A percentile compares a stretch with the other conserved stretches of the same genome.
Evolutionary conservation across 2,797 vertebrate genomes (phyloP).

Genomic region (Enteromius treurensis): DNA sequence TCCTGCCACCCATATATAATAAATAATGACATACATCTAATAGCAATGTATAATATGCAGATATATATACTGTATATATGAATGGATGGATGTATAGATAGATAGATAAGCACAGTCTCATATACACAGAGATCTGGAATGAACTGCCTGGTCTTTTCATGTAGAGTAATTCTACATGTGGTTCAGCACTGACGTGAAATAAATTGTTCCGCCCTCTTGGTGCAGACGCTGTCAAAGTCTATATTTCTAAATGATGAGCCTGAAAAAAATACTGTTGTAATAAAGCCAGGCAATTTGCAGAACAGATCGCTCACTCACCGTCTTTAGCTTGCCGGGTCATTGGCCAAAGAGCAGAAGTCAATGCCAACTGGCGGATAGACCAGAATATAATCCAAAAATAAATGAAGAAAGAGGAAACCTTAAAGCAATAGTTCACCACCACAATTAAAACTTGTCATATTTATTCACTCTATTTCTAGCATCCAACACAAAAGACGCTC

Average conservation of each 20-base stretch:
- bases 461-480: neutral
- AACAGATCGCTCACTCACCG: slow-evolving; percentile 30
- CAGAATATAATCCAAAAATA: slow-evolving; percentile 36
- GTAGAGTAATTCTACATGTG: slow-evolving; percentile 11
- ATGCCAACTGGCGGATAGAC: slow-evolving; percentile 36
- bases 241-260: slow-evolving; percentile 36
- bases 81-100: neutral
- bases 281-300: slow-evolving; percentile 46
- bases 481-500: neutral
- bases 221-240: slow-evolving; percentile 40
- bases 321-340: slow-evolving; percentile 22
- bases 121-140: neutral
- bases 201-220: slow-evolving; percentile 17
- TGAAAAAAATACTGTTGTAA: slow-evolving; percentile 40
- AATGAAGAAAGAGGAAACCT: slow-evolving; percentile 25
- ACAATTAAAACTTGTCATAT: neutral
- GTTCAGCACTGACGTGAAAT: slow-evolving; percentile 12
- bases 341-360: slow-evolving; percentile 32
- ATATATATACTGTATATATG: too few species aligned
- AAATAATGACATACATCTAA: neutral
- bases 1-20: neutral
- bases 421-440: slow-evolving; percentile 10
- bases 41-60: neutral
- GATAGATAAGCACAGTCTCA: neutral
- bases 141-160: slow-evolving; percentile 4